Base-by-base conservation (phyloP, 2,113 vertebrate species). In the Tachysurus fulvidraco region DNA sequence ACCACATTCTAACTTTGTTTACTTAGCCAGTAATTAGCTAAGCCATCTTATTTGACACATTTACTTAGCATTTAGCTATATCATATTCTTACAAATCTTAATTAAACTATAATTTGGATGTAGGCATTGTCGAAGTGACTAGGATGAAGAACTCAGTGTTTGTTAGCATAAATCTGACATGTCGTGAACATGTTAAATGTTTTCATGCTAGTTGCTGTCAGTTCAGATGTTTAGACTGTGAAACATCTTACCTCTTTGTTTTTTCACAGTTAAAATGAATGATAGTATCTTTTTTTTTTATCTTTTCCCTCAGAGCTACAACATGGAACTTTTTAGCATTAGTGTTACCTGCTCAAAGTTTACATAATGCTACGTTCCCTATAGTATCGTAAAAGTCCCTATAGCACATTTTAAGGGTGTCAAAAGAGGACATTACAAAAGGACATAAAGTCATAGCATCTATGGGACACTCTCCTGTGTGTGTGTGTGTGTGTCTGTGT, bases 401-500 rank as follows among this genome's bases (percentile, higher is more conserved):
- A 50, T 36, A 14, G 77, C 17, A 19, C 17, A 2, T 21, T 55
- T 5, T 17, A 54, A 30, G 21, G 12, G 6, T 77, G 74, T n/a
- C 25, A 52, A 77, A 17, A 14, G 74, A 54, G 46, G 46, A 54
- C 46, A 54, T 77, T 77, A 30, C 17, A 21, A 79, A 80, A 80
- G 28, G 28, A 59, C 30, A 6, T 4, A 36, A 57, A 36, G 50
- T 57, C 14, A 57, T 10, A 36, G 14, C 52, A 19, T 73, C 6
- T 62, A 62, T 62, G 23, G 23, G 23, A 62, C n/a, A 30, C 3
- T 67, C n/a, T 65, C 62, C 8, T 3, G 41, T 90, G 89, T 91
- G 92, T 88, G 60, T 71, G 80, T 83, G 81, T 85, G 76, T 81
- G 86, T 36, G 17, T 74, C 41, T 57, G 54, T 73, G 65, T 69